Conservation (phyloP, 2,888 invertebrate species). For the Dicyrtoma fusca region DNA sequence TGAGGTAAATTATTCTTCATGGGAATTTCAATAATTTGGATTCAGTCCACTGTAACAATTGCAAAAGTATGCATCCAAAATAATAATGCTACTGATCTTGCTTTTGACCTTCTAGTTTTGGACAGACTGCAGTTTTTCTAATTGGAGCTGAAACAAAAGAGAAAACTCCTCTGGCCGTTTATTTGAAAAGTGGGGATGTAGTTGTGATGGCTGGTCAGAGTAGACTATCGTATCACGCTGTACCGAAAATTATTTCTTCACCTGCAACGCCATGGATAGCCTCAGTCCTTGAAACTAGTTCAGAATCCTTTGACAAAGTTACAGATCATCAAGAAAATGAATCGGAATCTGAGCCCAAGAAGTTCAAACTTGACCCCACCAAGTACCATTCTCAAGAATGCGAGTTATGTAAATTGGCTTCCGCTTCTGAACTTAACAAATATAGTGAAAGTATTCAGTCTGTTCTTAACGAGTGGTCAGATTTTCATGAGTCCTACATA, state of each 20-base stretch:
- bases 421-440: background rate
- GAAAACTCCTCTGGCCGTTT: slow-evolving; percentile 70
- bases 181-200: slow-evolving; percentile 86
- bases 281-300: slow-evolving; percentile 48
- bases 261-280: slow-evolving; percentile 62
- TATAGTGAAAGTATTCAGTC: background rate
- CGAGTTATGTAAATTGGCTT: background rate
- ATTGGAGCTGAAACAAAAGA: slow-evolving; percentile 79
- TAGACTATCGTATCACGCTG: slow-evolving; percentile 87
- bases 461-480: slow-evolving; percentile 62
- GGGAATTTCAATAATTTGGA: too few species aligned
- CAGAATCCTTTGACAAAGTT: too few species aligned
- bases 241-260: slow-evolving; percentile 78
- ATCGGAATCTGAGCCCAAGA: slow-evolving; percentile 48
- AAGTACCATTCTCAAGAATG: background rate
- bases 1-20: slow-evolving; percentile 72
- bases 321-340: slow-evolving; percentile 49
- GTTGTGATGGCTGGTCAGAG: slow-evolving; percentile 85
- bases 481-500: slow-evolving; percentile 67
- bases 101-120: slow-evolving; percentile 72
- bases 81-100: too few species aligned
- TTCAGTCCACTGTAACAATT: too few species aligned
- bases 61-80: too few species aligned
- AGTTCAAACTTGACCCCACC: background rate
- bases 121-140: slow-evolving; percentile 91